Percentiles rank a stretch among this genome's conserved stretches.
These are phyloP conservation scores for Galaxias olidus DNA, from an alignment of 2,797 vertebrate genomes.

Conservation along the genomic window DNA sequence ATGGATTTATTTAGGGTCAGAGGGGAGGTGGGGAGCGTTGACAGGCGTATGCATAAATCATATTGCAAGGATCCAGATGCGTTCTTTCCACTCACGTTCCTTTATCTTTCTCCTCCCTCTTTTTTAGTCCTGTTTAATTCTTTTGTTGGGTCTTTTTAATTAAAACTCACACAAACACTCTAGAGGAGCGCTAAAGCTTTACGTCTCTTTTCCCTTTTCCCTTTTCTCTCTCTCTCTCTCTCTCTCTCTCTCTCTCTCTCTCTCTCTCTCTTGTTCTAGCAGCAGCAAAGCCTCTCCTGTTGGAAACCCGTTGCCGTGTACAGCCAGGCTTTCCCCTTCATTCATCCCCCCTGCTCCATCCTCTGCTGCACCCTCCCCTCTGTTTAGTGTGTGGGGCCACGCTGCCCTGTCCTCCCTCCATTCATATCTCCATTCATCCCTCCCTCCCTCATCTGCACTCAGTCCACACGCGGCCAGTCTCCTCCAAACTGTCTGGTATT, in stretches of 20 bases:
- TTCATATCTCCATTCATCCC: not conserved
- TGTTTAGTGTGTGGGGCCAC: not conserved
- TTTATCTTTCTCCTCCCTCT: slow-evolving; percentile 25
- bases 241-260: slow-evolving; percentile 24
- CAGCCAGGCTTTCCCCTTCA: not conserved
- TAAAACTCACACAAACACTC: not conserved
- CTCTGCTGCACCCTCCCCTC: not conserved
- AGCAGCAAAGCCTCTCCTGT: not conserved
- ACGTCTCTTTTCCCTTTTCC: not conserved
- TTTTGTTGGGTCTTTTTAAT: not conserved
- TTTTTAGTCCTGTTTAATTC: slow-evolving; percentile 16
- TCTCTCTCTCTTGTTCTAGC: not conserved
- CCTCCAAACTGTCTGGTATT: slow-evolving; percentile 59
- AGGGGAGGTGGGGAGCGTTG: slow-evolving; percentile 45
- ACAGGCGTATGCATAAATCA: slow-evolving; percentile 50
- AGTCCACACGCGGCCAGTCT: slow-evolving; percentile 43
- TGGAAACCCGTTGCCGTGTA: not conserved
- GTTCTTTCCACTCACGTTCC: not conserved
- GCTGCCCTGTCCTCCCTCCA: not conserved
- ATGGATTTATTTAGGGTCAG: slow-evolving; percentile 46
- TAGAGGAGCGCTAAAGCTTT: too few relatives aligned
- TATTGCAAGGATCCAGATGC: not conserved
- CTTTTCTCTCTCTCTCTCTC: slow-evolving; percentile 18
- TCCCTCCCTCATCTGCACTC: slow-evolving; percentile 55
- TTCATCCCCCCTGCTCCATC: slow-evolving; percentile 1